Evolutionary conservation across 2,797 vertebrate genomes (phyloP).

Genomic region (Pelodytes ibericus): DNA sequence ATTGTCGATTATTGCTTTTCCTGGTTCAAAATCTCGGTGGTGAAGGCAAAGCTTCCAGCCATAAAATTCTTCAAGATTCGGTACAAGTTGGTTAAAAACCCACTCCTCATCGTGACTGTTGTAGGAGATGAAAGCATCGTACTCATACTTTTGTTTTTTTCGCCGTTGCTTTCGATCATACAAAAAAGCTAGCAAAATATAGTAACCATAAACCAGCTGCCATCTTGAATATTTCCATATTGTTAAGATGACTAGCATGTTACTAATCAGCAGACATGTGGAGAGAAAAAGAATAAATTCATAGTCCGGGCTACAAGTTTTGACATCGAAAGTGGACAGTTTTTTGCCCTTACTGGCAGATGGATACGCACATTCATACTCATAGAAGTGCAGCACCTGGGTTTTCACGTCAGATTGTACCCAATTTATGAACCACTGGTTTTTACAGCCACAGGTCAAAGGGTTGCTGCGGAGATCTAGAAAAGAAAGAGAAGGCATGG

Average conservation of each 20-base stretch:
- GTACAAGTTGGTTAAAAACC: conserved; percentile 43
- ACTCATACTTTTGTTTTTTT: neutral
- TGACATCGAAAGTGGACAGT: conserved; percentile 74
- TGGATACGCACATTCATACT: conserved; percentile 63
- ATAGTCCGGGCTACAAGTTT: conserved; percentile 69
- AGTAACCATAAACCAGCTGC: conserved; percentile 38
- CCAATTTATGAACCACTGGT: conserved; percentile 52
- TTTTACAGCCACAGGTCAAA: conserved; percentile 46
- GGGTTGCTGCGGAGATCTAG: conserved; percentile 49
- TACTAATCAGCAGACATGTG: conserved; percentile 63
- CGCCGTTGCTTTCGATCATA: conserved; percentile 5
- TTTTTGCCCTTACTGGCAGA: conserved; percentile 16
- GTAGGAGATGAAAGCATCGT: conserved; percentile 50
- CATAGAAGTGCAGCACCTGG: conserved; percentile 72
- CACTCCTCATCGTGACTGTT: conserved; percentile 40
- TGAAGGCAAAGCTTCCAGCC: conserved; percentile 51
- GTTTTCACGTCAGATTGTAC: conserved; percentile 54
- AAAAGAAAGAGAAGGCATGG: conserved; percentile 40
- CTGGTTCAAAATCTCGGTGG: conserved; percentile 53
- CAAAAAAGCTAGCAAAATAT: conserved; percentile 41
- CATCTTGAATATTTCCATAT: conserved; percentile 62
- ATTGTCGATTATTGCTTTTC: conserved; percentile 50
- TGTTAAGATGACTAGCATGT: conserved; percentile 69
- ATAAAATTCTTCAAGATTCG: conserved; percentile 40
- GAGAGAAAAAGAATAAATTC: conserved; percentile 71